Conservation (phyloP, 2,113 vertebrate genomes). For the Podarcis raffonei region DNA sequence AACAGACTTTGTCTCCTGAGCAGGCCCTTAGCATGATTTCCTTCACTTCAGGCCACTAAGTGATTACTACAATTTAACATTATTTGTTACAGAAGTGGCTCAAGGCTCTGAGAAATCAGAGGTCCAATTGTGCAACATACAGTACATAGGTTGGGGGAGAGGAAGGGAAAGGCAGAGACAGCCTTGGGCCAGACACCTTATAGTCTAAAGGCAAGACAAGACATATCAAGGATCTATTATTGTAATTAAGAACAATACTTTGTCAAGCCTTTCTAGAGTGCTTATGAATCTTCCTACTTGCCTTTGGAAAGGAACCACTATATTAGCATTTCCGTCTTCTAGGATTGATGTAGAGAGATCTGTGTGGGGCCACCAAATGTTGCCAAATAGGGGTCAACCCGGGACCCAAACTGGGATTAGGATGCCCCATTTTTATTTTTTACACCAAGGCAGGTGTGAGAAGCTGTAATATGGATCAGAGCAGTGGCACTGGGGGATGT, state of each 20-base stretch:
- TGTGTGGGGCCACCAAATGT: neutral
- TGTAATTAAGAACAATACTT: neutral
- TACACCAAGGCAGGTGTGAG: neutral
- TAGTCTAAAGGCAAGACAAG: neutral
- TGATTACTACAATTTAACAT: conserved; percentile 16
- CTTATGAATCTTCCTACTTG: neutral
- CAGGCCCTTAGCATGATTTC: neutral
- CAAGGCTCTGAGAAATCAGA: neutral
- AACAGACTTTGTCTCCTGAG: conserved; percentile 29
- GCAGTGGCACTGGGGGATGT: neutral
- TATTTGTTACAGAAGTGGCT: conserved; percentile 17
- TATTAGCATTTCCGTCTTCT: neutral
- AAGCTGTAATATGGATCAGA: neutral
- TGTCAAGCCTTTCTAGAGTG: neutral
- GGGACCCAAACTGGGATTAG: neutral
- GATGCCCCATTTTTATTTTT: neutral
- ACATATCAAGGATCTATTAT: neutral
- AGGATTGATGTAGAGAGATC: neutral
- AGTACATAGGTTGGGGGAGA: neutral
- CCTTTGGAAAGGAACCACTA: neutral
- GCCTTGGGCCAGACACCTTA: neutral
- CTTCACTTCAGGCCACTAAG: conserved; percentile 15
- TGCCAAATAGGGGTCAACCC: neutral
- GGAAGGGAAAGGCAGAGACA: neutral
- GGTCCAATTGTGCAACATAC: neutral